Conservation (phyloP, 1,140 invertebrate genomes). For the Procambarus clarkii region DNA sequence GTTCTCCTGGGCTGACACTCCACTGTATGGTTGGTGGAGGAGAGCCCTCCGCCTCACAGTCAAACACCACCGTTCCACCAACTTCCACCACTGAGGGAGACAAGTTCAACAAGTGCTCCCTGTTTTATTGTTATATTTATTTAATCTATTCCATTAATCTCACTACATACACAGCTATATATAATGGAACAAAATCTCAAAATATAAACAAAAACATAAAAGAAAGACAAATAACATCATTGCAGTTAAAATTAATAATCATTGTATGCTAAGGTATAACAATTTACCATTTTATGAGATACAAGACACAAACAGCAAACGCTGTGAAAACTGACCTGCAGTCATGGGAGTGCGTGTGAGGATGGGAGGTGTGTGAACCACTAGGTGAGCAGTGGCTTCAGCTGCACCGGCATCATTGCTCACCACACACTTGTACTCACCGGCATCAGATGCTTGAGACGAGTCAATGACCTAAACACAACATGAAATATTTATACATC, state of each 20-base stretch:
- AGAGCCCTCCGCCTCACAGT: conserved; percentile 77
- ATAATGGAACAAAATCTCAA: no score
- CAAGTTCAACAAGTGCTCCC: background rate
- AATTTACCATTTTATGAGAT: no score
- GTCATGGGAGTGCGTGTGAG: conserved; percentile 42
- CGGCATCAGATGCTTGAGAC: conserved; percentile 56
- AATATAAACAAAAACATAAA: no score
- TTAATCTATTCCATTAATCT: background rate
- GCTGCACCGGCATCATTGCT: conserved; percentile 75
- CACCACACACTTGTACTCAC: conserved; percentile 68
- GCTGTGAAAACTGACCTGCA: background rate
- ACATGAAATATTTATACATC: background rate
- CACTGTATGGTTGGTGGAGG: conserved; percentile 77
- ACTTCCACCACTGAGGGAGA: conserved; percentile 46
- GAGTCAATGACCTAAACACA: conserved; percentile 35
- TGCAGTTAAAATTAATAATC: no score
- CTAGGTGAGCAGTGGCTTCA: conserved; percentile 74
- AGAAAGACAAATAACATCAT: no score
- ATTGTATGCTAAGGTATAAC: no score
- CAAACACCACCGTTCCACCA: conserved; percentile 66
- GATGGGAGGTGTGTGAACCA: conserved; percentile 59
- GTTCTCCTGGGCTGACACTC: conserved; percentile 71
- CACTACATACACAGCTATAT: no score
- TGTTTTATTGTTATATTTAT: no score
- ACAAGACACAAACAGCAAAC: no score